Evolutionary conservation across 2,888 invertebrate species (phyloP).

Genomic region (Zaprionus bogoriensis): DNA sequence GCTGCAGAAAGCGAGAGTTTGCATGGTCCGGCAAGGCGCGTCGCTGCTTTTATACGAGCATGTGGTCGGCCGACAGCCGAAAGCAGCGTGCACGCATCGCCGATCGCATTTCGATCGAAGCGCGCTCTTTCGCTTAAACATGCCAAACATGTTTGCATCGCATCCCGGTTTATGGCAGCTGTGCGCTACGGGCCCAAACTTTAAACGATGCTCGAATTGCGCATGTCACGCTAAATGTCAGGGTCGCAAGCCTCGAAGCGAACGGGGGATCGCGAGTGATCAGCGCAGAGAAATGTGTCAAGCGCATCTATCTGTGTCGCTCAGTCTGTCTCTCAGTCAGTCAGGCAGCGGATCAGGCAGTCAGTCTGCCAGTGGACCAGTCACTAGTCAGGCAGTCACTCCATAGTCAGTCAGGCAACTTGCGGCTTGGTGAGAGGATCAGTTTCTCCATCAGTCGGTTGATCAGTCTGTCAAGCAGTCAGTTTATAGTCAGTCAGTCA

Average conservation of each 20-base stretch:
- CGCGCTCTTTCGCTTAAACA: conserved; percentile 62
- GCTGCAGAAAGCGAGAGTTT: conserved; percentile 59
- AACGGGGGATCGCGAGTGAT: background rate
- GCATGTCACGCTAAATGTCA: conserved; percentile 75
- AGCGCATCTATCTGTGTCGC: background rate
- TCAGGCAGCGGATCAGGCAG: background rate
- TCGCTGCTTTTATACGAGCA: conserved; percentile 77
- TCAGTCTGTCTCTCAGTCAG: background rate
- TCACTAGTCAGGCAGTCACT: too few species aligned
- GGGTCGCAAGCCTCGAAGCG: conserved; percentile 48
- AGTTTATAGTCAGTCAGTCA: too few species aligned
- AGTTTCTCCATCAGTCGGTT: too few species aligned
- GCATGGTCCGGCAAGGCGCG: conserved; percentile 19
- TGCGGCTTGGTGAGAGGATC: too few species aligned
- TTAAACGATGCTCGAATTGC: conserved; percentile 50
- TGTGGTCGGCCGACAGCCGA: too few species aligned
- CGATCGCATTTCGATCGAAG: conserved; percentile 29
- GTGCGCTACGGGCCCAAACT: conserved; percentile 46
- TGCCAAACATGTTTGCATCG: conserved; percentile 81
- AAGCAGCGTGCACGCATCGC: conserved; percentile 13
- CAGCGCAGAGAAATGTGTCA: background rate
- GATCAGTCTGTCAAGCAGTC: too few species aligned
- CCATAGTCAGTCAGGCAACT: too few species aligned
- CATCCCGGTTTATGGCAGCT: conserved; percentile 72
- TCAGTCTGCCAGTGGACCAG: background rate